Evolutionary conservation across 1,140 invertebrate species (phyloP), one percentile per base, ranked within the genome.

Genomic region (Trinorchestia longiramus): DNA sequence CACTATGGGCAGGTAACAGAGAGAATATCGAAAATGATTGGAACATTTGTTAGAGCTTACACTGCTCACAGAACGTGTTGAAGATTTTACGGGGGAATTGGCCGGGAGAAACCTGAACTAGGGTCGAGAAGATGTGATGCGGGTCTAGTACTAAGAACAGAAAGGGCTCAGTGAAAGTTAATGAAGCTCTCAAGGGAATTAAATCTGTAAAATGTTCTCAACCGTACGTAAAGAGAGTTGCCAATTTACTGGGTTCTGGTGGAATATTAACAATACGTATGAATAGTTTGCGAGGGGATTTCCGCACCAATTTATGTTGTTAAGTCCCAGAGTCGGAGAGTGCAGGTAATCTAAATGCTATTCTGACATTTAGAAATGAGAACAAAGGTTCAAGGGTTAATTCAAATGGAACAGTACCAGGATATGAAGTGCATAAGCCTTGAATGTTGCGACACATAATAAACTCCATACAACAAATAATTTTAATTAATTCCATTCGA

Each of bases 1-100:
- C 62, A 77, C 62, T 77, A 77, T 36, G 62, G 62, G 11, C 62
- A 77, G 62, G 62, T 77, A 77, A 77, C 62, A 77, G 62, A 36
- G 62, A 77, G 62, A 77, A 77, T 77, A 77, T 77, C 62, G 62
- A 77, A 77, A 77, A 77, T 77, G 62, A 77, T 77, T 77, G 62
- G 62, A 28, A 77, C 62, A 77, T 77, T 77, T 77, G 62, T 77
- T 77, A 77, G 62, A 77, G 62, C 62, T 77, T 23, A 77, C 62
- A 77, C 62, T 23, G 62, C 62, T 77, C 62, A 77, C 62, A 77
- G 62, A 77, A 77, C 62, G 36, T 11, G 62, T 77, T 77, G 62
- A 77, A 77, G 15, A 77, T 77, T 77, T 77, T 77, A 77, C 62
- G 62, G 62, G 15, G 62, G 62, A 77, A 28, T 77, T 77, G 62